These are phyloP conservation scores for Nothocercus nigrocapillus DNA, from an alignment of 2,113 vertebrate genomes.

Conservation along the genomic window DNA sequence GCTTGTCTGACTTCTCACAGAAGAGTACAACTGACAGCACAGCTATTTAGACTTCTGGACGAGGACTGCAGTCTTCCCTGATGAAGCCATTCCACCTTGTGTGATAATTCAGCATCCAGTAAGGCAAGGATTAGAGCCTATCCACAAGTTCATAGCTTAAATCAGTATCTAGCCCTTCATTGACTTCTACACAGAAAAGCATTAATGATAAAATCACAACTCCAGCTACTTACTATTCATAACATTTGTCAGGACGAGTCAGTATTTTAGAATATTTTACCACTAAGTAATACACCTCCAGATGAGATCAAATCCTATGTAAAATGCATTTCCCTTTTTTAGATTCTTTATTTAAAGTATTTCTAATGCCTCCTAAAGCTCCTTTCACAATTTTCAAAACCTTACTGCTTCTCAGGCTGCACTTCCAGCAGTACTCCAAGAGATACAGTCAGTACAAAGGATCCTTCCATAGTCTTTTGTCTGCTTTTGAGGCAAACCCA, in stretches of 20 bases:
- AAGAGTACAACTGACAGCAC: background rate
- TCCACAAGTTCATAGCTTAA: background rate
- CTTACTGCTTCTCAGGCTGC: background rate
- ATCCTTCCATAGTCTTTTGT: background rate
- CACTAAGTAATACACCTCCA: background rate
- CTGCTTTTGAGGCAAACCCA: background rate
- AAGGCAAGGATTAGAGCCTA: fast-evolving
- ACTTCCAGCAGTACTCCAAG: background rate
- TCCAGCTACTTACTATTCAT: background rate
- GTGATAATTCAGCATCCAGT: background rate
- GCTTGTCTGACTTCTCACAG: background rate
- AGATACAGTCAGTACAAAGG: background rate
- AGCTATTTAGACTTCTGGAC: too few species aligned
- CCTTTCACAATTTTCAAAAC: background rate
- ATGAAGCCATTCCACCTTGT: background rate
- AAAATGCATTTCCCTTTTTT: background rate
- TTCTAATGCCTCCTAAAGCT: background rate
- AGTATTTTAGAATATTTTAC: background rate
- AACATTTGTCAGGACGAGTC: background rate
- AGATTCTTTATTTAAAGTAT: background rate
- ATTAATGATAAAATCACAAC: background rate
- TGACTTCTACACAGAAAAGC: background rate
- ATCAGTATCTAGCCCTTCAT: background rate
- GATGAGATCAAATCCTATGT: background rate
- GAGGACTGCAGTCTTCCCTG: background rate